Evolutionary conservation across 1,140 invertebrate genomes (phyloP), one percentile per base, ranked within the genome.

Genomic region (Saxidomus purpurata): DNA sequence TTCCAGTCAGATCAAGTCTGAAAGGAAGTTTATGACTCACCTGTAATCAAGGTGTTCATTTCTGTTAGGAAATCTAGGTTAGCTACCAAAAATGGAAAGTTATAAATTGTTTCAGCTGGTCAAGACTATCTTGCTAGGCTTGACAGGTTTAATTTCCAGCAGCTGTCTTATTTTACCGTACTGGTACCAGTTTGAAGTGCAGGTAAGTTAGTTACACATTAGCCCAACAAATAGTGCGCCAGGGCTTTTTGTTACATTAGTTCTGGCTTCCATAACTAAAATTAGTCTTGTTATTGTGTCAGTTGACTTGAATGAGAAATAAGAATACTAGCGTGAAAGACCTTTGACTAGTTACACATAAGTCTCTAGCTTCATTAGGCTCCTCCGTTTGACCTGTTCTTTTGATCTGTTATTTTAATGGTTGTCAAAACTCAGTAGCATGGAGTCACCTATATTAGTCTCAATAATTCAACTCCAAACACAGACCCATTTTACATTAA

Each of bases 21-120:
- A 63, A 63, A 28, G 28, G 25, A 28, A 28, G 25, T 63, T 28
- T 63, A 63, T 63, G 59, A 71, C 67, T 71, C 67, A 71, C 67
- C 67, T 71, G 67, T 71, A 71, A 71, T 71, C 67, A 36, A 71
- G 67, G 67, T 71, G 67, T 40, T 71, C 13, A 38, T 36, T 71
- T 38, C 2, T 38, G 13, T 71, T 19, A 28, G 15, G 36, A n/a
- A 67, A 67, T n/a, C n/a, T 67, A 31, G 63, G 28, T n/a, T 11
- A 63, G 28, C 15, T 17, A 38, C 11, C 17, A 40, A 34, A 34
- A 79, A 79, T 79, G 76, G 25, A 79, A 19, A 28, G 49, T 28
- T 79, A 40, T 28, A 55, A 15, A 22, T 55, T 79, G 25, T n/a
- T 79, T 1, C 76, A 79, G 31, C n/a, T 79, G n/a, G 17, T 79